phyloP scores from a whole-genome alignment of 2,113 vertebrate species.

The Pachyramphus minor region DNA sequence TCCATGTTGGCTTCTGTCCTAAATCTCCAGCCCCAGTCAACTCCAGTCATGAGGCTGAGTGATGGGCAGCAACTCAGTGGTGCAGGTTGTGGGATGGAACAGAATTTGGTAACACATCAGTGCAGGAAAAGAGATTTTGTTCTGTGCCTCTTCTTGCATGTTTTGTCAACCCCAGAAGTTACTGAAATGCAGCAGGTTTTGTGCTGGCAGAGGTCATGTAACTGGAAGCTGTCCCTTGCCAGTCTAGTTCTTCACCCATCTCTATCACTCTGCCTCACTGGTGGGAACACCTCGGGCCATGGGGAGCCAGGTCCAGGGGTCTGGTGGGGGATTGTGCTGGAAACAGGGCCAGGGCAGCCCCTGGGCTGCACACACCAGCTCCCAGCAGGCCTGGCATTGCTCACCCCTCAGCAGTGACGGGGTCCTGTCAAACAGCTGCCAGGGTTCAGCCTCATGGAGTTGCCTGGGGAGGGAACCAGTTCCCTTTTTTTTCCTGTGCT shows the following conservation, averaged over 20 bases:
- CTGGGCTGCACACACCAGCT: neutral
- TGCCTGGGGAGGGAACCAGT: neutral
- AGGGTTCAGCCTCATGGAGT: no score
- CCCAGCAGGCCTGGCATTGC: neutral
- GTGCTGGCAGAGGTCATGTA: neutral
- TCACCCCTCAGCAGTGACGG: neutral
- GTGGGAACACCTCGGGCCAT: neutral
- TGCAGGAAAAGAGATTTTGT: neutral
- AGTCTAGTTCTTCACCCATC: neutral
- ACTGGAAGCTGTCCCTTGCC: neutral
- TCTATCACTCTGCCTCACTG: neutral
- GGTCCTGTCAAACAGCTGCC: neutral
- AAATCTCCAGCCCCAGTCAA: neutral
- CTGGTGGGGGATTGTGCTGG: neutral
- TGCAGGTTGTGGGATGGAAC: neutral
- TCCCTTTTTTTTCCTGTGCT: neutral
- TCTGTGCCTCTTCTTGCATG: fast-evolving
- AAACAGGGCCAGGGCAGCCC: neutral
- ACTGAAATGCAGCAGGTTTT: neutral
- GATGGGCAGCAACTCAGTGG: neutral
- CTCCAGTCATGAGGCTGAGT: neutral
- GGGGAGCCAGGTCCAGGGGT: neutral
- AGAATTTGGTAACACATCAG: neutral
- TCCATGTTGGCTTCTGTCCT: slow-evolving; percentile 14
- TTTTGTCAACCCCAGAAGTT: neutral